phyloP scores from a whole-genome alignment of 2,888 invertebrate genomes.

The Drosophila acutilabella region DNA sequence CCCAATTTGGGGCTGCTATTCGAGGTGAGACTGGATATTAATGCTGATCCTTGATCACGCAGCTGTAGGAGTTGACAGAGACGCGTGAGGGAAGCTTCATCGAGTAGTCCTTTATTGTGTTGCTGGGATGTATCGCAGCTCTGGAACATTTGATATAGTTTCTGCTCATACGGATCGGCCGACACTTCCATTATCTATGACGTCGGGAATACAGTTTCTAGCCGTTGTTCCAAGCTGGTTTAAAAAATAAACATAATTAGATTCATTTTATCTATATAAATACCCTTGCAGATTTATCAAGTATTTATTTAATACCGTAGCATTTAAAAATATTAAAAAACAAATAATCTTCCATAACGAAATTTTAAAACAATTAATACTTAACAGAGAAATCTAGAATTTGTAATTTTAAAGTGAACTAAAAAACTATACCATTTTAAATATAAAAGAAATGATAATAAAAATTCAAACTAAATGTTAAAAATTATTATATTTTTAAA shows the following conservation, averaged over 20 bases:
- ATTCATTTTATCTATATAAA: no score
- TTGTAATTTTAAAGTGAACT: no score
- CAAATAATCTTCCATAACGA: no score
- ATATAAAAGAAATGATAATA: no score
- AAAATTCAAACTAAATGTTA: no score
- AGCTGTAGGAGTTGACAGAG: conserved; percentile 92
- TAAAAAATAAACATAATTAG: neutral
- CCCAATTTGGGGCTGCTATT: conserved; percentile 74
- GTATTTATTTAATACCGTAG: neutral
- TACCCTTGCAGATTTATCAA: conserved; percentile 13
- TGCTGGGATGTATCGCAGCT: conserved; percentile 89
- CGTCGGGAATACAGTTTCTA: conserved; percentile 39
- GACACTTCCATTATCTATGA: conserved; percentile 74
- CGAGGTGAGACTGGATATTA: conserved; percentile 87
- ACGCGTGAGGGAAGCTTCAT: conserved; percentile 88
- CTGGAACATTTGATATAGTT: conserved; percentile 92
- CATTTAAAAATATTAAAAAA: neutral
- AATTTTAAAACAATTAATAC: no score
- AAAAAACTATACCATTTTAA: no score
- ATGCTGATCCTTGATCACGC: conserved; percentile 89
- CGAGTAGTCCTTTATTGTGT: conserved; percentile 88
- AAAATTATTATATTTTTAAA: no score
- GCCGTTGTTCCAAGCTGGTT: conserved; percentile 36
- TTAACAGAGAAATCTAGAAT: no score
- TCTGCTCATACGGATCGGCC: conserved; percentile 92